Percentiles rank a stretch among this genome's conserved stretches.
These are phyloP conservation scores for Lypha dubia DNA, from an alignment of 2,888 invertebrate species.

Conservation along the genomic window DNA sequence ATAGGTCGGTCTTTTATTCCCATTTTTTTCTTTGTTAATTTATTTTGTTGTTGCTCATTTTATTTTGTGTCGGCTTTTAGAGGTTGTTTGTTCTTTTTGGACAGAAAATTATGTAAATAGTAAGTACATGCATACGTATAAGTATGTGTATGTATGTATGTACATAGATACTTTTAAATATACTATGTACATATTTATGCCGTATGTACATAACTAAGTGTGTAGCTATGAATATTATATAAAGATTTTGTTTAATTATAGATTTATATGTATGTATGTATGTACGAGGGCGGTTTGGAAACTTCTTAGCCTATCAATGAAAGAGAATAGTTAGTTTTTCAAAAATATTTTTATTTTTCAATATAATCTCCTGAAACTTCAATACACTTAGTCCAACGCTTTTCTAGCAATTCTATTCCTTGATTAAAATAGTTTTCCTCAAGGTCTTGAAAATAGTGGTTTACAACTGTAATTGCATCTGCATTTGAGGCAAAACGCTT, in stretches of 20 bases:
- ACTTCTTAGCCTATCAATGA: no score
- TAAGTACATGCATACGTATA: not conserved
- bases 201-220: not conserved
- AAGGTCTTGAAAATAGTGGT: no score
- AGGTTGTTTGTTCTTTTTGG: slow-evolving; percentile 21
- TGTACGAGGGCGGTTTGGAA: no score
- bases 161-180: not conserved
- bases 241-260: not conserved
- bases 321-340: no score
- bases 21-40: slow-evolving; percentile 5
- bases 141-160: not conserved
- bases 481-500: no score
- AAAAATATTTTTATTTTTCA: no score
- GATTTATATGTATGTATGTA: no score
- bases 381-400: no score
- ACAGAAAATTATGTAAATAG: slow-evolving; percentile 49
- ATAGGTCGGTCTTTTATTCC: slow-evolving; percentile 73
- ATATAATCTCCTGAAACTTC: no score
- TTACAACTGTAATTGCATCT: no score
- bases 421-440: no score
- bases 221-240: not conserved
- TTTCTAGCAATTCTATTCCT: no score
- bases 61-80: slow-evolving; percentile 20
- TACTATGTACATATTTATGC: slow-evolving; percentile 1
- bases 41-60: not conserved